Percentiles rank a stretch among this genome's conserved stretches.
Evolutionary conservation across 2,888 invertebrate species (phyloP).

Genomic region (Scaptomyza parva): DNA sequence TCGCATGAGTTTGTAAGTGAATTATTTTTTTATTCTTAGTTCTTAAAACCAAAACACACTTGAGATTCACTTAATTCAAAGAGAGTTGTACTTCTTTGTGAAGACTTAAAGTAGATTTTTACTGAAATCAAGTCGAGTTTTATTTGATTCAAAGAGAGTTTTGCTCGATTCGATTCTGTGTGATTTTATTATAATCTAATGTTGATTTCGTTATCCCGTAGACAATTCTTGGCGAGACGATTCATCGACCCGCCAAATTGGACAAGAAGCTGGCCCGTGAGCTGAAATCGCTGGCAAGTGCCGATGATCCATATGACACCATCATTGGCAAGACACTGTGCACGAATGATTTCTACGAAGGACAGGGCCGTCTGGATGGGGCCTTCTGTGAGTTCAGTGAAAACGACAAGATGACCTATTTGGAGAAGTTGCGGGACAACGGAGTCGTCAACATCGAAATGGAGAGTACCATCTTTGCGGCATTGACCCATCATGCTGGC

Average conservation of each 20-base stretch:
- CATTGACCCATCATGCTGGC: conserved; percentile 96
- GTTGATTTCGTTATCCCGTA: conserved; percentile 76
- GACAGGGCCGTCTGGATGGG: conserved; percentile 97
- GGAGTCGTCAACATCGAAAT: conserved; percentile 98
- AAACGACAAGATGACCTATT: conserved; percentile 95
- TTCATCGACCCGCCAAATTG: conserved; percentile 92
- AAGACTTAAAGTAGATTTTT: background rate
- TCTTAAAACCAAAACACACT: no score
- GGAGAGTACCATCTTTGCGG: conserved; percentile 97
- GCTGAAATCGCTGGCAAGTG: conserved; percentile 89
- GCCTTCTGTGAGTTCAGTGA: conserved; percentile 98
- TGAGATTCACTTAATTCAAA: background rate
- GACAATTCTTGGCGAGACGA: conserved; percentile 93
- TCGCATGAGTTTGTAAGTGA: conserved; percentile 91
- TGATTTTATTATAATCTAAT: background rate
- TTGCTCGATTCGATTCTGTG: no score
- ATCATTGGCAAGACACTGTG: conserved; percentile 97
- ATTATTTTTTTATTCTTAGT: no score
- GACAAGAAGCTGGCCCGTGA: conserved; percentile 93
- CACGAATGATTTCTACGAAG: conserved; percentile 99
- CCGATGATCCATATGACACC: conserved; percentile 93
- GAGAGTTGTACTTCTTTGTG: no score
- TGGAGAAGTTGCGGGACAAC: conserved; percentile 89
- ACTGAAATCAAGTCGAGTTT: background rate
- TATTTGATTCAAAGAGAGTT: background rate